Conservation (phyloP, 2,888 invertebrate genomes). For the Lasioglossum marginatum region DNA sequence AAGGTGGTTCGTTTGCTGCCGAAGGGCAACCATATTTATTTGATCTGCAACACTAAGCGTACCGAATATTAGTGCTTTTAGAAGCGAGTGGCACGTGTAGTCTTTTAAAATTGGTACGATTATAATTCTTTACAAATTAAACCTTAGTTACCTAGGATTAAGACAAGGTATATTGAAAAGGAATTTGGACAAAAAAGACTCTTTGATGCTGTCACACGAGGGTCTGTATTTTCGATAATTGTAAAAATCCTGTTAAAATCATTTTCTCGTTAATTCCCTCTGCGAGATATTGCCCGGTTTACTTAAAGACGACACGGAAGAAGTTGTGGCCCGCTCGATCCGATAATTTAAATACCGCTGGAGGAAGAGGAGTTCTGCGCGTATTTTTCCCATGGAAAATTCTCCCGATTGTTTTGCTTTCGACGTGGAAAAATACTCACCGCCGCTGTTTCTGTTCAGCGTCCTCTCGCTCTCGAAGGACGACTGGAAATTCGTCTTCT, state of each 20-base stretch:
- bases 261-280: background rate
- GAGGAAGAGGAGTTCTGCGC: background rate
- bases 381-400: background rate
- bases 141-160: no score
- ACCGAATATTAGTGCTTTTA: no score
- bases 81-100: no score
- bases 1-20: no score
- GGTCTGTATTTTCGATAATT: background rate
- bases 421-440: constrained; percentile 54
- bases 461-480: constrained; percentile 64
- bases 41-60: no score
- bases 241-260: background rate
- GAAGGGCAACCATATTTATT: no score
- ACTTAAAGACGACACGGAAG: background rate
- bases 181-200: no score
- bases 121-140: no score
- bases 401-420: background rate
- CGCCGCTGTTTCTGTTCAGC: constrained; percentile 65
- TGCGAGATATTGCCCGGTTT: background rate
- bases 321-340: background rate
- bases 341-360: background rate
- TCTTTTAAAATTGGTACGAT: no score
- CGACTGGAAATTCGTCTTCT: constrained; percentile 70
- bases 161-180: no score
- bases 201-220: no score